Evolutionary conservation across 2,888 invertebrate genomes (phyloP).

Genomic region (Tinea trinotella): DNA sequence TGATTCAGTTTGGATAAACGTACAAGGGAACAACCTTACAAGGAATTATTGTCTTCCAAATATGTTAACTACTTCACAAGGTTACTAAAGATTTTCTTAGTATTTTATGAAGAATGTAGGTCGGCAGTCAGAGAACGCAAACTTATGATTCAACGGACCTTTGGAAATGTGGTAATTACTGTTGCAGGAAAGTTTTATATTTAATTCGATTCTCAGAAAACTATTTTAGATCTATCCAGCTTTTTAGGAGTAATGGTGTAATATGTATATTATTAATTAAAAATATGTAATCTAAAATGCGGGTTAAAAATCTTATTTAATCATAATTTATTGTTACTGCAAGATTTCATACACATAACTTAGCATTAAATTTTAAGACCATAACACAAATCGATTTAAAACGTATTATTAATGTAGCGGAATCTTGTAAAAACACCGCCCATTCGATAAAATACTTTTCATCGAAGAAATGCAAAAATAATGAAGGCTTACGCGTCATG

Average conservation of each 20-base stretch:
- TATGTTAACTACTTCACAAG: conserved; percentile 26
- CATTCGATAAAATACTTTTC: conserved; percentile 10
- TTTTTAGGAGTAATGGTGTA: too few species aligned
- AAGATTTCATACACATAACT: too few species aligned
- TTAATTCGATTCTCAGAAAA: background rate
- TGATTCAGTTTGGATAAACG: background rate
- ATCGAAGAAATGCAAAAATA: conserved; percentile 33
- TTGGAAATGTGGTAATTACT: conserved; percentile 29
- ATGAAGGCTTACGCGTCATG: conserved; percentile 28
- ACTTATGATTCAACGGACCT: conserved; percentile 30
- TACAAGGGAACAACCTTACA: background rate
- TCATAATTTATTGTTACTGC: background rate
- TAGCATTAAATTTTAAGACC: background rate
- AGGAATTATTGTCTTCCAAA: conserved; percentile 1
- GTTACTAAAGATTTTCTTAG: conserved; percentile 21
- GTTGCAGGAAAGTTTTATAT: conserved; percentile 29
- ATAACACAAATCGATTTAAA: conserved; percentile 3
- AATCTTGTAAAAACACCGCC: background rate
- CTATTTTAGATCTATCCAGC: background rate
- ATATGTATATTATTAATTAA: too few species aligned
- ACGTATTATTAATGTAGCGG: conserved; percentile 5
- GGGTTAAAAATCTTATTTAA: too few species aligned
- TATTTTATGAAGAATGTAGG: conserved; percentile 19
- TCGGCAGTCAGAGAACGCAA: conserved; percentile 20
- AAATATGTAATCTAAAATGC: too few species aligned